Base-by-base conservation (phyloP, 1,140 invertebrate species). In the Cepaea nemoralis region DNA sequence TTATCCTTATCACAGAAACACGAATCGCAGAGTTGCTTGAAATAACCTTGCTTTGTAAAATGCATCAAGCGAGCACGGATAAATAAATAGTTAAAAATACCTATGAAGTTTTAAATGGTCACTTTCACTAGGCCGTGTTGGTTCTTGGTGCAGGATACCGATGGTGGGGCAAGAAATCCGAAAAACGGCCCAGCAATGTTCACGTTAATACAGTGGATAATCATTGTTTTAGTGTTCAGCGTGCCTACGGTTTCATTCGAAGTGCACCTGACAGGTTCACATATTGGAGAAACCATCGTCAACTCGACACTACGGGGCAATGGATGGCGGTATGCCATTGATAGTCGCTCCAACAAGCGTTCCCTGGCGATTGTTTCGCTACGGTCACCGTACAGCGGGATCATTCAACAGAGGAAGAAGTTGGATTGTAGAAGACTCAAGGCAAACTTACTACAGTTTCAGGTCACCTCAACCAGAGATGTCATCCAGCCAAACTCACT, bases 281-380 rank as follows among this genome's bases (percentile, higher is more conserved):
- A 82, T 50, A 42, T 48, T 31, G 70, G 42, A 37, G 87, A 88
- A 70, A 82, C 82, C 40, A 75, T 87, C 31, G 14, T 90, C 27
- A 87, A 88, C 63, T 85, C 88, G 39, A 84, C 85, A 27, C 84
- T 82, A 50, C 83, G 86, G 10, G 88, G 87, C 12, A 67, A 83
- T 10, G 86, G 80, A 22, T 84, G 88, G 85, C 81, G 77, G 80
- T 96, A 96, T 91, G 80, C 45, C 33, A 33, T 86, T 35, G 81
- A 85, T 39, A 42, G 12, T n/a, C 63, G 40, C 27, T 35, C 33
- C 66, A 83, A 69, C 33, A 77, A 69, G 19, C 37, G 66, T 33
- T 48, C 82, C 14, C 37, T 83, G 22, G 59, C 59, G 24, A 76
- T 84, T 75, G 24, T 87, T 22, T n/a, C 67, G 5, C 40, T 70